phyloP scores from a whole-genome alignment of 1,140 invertebrate species.

The Lycorma delicatula region DNA sequence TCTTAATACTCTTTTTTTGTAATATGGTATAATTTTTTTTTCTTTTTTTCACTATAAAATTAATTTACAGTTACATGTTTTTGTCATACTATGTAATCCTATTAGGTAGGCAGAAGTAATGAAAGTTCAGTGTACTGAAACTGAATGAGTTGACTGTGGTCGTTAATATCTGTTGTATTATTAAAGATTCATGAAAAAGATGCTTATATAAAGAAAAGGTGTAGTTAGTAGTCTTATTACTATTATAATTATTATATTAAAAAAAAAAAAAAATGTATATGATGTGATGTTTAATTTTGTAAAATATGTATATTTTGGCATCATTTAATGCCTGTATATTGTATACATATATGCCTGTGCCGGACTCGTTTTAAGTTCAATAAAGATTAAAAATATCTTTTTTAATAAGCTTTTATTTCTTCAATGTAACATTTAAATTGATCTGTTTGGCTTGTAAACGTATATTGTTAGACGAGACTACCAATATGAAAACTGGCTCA shows the following conservation, averaged over 20 bases:
- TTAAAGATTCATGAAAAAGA: background rate
- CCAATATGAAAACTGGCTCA: too few relatives aligned
- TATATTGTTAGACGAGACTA: too few relatives aligned
- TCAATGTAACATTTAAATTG: too few relatives aligned
- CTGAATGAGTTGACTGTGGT: background rate
- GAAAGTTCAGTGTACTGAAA: background rate
- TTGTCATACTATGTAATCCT: too few relatives aligned
- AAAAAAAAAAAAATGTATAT: constrained; percentile 1
- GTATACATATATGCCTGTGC: constrained; percentile 1
- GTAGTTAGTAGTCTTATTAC: background rate
- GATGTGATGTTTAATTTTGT: constrained; percentile 2
- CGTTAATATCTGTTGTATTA: background rate
- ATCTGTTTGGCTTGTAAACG: too few relatives aligned
- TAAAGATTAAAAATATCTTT: constrained; percentile 5
- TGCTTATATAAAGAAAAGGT: background rate
- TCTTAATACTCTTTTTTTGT: too few relatives aligned
- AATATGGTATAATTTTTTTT: too few relatives aligned
- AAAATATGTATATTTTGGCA: constrained; percentile 6
- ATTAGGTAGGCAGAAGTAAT: too few relatives aligned
- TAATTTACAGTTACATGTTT: too few relatives aligned
- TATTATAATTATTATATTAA: too few relatives aligned
- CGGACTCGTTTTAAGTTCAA: constrained; percentile 1
- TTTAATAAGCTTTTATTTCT: too few relatives aligned
- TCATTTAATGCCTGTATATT: constrained; percentile 4
- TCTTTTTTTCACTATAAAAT: too few relatives aligned